Conservation (phyloP, 2,797 vertebrate species). For the Myioborus melanocephalus region DNA sequence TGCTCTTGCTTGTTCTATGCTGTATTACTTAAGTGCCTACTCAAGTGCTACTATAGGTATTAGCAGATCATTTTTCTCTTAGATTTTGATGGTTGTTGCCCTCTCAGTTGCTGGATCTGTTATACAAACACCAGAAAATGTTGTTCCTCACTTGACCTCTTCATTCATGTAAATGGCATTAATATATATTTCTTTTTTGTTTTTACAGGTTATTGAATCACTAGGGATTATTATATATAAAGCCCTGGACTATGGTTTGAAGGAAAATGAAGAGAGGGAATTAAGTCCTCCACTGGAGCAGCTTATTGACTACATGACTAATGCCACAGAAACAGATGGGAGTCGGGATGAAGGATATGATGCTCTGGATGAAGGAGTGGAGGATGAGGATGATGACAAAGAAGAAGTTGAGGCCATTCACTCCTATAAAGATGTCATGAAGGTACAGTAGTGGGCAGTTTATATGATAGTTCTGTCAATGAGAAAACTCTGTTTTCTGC, state of each 20-base stretch:
- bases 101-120: not conserved
- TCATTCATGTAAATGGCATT: not conserved
- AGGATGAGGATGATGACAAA: conserved; percentile 80
- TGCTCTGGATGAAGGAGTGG: conserved; percentile 89
- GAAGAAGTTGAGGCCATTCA: conserved; percentile 72
- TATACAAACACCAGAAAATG: not conserved
- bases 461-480: not conserved
- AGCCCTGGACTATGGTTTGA: conserved; percentile 95
- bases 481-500: not conserved
- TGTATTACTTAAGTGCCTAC: not conserved
- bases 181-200: not conserved
- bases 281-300: conserved; percentile 93
- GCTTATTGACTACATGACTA: conserved; percentile 96
- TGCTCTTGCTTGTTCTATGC: not conserved
- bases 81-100: not conserved
- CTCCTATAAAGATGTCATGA: conserved; percentile 89
- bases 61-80: not conserved
- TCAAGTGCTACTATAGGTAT: not conserved
- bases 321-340: conserved; percentile 80
- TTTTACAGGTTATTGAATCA: conserved; percentile 88
- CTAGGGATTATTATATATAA: conserved; percentile 98
- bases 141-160: not conserved
- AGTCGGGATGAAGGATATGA: conserved; percentile 93
- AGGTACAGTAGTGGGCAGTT: conserved; percentile 75
- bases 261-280: conserved; percentile 95